phyloP scores from a whole-genome alignment of 2,888 invertebrate species.

The Busseola fusca region DNA sequence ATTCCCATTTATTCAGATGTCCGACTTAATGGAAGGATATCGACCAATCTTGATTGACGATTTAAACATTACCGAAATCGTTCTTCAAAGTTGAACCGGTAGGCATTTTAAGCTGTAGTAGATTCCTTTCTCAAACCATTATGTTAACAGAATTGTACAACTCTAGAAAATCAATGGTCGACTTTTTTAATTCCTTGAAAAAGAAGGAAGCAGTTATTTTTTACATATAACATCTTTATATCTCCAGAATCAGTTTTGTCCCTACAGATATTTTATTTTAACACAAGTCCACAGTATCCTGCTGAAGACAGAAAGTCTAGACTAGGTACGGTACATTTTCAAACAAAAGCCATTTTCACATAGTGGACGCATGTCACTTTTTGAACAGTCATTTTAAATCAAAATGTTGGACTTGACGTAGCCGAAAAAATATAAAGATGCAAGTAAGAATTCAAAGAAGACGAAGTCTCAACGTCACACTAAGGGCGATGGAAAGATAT shows the following conservation, averaged over 20 bases:
- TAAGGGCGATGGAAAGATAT: too few species aligned
- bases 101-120: not conserved
- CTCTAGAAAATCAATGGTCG: not conserved
- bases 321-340: not conserved
- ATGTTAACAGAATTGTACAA: not conserved
- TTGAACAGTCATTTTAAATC: not conserved
- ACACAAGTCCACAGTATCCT: not conserved
- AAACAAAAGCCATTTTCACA: not conserved
- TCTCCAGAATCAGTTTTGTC: not conserved
- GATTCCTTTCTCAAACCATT: not conserved
- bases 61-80: constrained; percentile 55
- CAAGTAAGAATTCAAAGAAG: not conserved
- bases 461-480: too few species aligned
- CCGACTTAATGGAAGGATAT: constrained; percentile 67
- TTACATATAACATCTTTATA: not conserved
- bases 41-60: constrained; percentile 58
- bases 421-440: not conserved
- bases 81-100: constrained; percentile 35
- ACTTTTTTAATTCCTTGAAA: not conserved
- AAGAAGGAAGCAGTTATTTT: not conserved
- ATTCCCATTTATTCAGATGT: constrained; percentile 65
- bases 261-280: not conserved
- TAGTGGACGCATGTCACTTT: not conserved
- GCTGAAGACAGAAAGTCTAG: too few species aligned
- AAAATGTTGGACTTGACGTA: not conserved